Conservation (phyloP, 64 coral and sea anemone species). For the Pachyseris speciosa region DNA sequence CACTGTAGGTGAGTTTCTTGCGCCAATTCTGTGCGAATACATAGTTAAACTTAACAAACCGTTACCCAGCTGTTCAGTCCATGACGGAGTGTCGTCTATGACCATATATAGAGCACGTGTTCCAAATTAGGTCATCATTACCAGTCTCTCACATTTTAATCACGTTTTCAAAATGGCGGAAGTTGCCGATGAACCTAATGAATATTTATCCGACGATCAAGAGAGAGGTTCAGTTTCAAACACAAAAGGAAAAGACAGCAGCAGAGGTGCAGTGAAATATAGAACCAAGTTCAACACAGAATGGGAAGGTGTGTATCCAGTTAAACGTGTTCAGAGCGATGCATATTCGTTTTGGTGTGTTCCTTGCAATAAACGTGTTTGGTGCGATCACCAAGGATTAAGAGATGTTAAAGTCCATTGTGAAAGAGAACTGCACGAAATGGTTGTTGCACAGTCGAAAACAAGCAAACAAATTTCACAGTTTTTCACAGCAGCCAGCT, state of each 20-base stretch:
- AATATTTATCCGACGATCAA: conserved; percentile 8
- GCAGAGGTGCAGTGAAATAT: conserved; percentile 42
- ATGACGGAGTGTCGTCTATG: not conserved
- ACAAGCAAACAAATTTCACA: conserved; percentile 20
- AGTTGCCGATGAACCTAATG: not conserved
- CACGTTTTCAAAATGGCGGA: conserved; percentile 2
- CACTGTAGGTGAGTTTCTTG: not conserved
- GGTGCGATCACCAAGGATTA: conserved; percentile 57
- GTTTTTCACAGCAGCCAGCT: conserved; percentile 7
- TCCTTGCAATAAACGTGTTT: conserved; percentile 49
- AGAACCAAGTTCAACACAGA: conserved; percentile 38
- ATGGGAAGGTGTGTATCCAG: conserved; percentile 24
- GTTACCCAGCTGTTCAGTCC: not conserved
- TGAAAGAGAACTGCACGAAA: conserved; percentile 36
- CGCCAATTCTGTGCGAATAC: not conserved
- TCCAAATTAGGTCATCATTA: conserved; percentile 12
- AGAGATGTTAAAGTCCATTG: conserved; percentile 69
- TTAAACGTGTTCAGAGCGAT: conserved; percentile 17
- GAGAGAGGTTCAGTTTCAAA: not conserved
- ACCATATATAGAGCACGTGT: not conserved
- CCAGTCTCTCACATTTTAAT: conserved; percentile 8
- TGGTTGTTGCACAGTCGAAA: not conserved
- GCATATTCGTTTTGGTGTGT: conserved; percentile 45
- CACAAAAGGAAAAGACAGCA: not conserved
- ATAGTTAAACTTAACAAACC: conserved; percentile 9